phyloP scores from a whole-genome alignment of 2,888 invertebrate species.

The Hemistola chrysoprasaria region DNA sequence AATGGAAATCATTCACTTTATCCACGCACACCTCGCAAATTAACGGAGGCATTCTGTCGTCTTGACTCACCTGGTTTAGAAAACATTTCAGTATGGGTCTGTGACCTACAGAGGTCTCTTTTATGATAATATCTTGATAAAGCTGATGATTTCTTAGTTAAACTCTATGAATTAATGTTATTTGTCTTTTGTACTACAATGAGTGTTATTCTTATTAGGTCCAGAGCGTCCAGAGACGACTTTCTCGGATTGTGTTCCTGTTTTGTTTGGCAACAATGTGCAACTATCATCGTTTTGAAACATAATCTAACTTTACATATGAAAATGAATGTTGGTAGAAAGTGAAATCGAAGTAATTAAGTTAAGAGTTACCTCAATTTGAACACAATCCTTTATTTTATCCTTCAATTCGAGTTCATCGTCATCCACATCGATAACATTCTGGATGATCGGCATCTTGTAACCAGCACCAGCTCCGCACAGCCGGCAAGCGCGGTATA shows the following conservation, averaged over 20 bases:
- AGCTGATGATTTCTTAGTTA: too few species aligned
- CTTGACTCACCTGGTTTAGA: slow-evolving; percentile 75
- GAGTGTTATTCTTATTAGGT: too few species aligned
- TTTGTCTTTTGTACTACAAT: too few species aligned
- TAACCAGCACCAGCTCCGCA: slow-evolving; percentile 76
- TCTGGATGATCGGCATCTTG: slow-evolving; percentile 78
- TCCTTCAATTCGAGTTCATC: slow-evolving; percentile 57
- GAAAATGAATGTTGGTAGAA: too few species aligned
- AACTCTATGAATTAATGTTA: too few species aligned
- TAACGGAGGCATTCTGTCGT: slow-evolving; percentile 84
- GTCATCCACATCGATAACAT: slow-evolving; percentile 51
- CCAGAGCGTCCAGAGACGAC: too few species aligned
- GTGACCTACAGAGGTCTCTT: too few species aligned
- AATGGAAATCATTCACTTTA: slow-evolving; percentile 84
- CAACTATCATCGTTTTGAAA: too few species aligned
- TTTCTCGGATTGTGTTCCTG: too few species aligned
- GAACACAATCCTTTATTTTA: slow-evolving; percentile 72
- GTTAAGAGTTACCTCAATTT: slow-evolving; percentile 61
- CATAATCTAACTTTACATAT: too few species aligned
- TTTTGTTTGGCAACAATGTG: slow-evolving; percentile 1
- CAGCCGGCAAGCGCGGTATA: slow-evolving; percentile 72
- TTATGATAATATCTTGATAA: too few species aligned
- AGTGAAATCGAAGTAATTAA: not conserved
- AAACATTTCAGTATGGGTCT: slow-evolving; percentile 1
- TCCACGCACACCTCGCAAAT: slow-evolving; percentile 83